Evolutionary conservation across 2,113 vertebrate genomes (phyloP).

Genomic region (Peromyscus leucopus): DNA sequence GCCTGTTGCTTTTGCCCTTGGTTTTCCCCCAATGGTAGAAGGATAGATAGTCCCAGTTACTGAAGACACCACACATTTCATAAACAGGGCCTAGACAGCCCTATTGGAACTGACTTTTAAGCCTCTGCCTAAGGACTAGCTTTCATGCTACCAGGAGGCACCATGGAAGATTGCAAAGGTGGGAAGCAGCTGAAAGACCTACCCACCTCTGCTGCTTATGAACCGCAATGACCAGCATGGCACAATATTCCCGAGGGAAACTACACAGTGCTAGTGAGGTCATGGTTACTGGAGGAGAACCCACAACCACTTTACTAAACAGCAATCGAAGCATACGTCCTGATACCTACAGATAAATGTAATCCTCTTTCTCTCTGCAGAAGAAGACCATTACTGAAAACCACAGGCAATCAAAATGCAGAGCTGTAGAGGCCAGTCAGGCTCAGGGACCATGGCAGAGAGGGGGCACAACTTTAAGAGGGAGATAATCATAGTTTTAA

Average conservation of each 20-base stretch:
- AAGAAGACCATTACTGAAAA: neutral
- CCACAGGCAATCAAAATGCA: neutral
- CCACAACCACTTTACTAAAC: neutral
- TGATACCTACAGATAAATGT: neutral
- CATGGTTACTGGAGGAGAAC: neutral
- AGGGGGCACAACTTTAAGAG: neutral
- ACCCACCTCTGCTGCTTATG: neutral
- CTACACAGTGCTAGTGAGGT: neutral
- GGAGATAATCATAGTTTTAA: too few species aligned
- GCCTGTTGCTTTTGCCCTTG: neutral
- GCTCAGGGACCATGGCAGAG: neutral
- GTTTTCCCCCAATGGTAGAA: neutral
- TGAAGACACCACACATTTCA: neutral
- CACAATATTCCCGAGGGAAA: neutral
- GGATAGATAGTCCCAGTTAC: neutral
- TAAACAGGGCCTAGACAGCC: neutral
- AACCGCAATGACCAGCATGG: neutral
- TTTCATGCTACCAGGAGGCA: neutral
- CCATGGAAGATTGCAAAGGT: neutral
- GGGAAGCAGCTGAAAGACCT: neutral
- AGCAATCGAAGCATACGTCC: neutral
- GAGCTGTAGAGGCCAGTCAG: neutral
- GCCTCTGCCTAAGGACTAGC: neutral
- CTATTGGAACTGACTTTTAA: neutral
- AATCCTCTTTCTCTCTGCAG: neutral